Base-by-base conservation (phyloP, 1,140 invertebrate species). In the Batillaria attramentaria region DNA sequence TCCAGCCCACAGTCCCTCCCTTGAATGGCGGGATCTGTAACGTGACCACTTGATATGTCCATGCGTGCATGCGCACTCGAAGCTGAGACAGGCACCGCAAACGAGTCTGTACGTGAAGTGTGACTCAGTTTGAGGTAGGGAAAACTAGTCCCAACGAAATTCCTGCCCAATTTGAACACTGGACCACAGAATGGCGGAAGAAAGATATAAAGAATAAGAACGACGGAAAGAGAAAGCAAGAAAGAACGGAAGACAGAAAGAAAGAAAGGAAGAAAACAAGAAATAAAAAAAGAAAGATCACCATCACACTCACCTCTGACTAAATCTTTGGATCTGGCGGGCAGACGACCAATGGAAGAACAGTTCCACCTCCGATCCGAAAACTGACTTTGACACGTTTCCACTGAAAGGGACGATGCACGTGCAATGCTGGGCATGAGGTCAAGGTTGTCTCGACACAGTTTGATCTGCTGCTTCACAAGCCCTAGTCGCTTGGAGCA, bases 311-410 rank as follows among this genome's bases (percentile, higher is more conserved):
- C 82, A 96, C 95, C 95, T 92, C 94, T 93, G 6, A 95, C 93
- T 75, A 96, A 91, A 88, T 97, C 96, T 37, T 94, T 93, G 1
- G 94, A 93, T 96, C 92, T 97, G 95, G 92, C 92, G 0, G 81
- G 97, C 91, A 90, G 97, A 95, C 88, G 91, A 20, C 93, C 92
- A 69, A 96, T 93, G 62, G 95, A 95, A 66, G 95, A 95, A 90
- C 96, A 97, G 90, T 97, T 97, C 96, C 96, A 97, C 69, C 95
- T 92, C 70, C 95, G 92, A 82, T 95, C 92, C 13, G 92, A 90
- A 87, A 96, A 95, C 1, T 94, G 92, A 73, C 92, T 92, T 86
- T 95, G 94, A 88, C 96, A 97, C 24, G 94, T 93, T 69, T 93
- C 90, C 28, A 94, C 92, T 1, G 95, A 93, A 68, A 94, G 91